A percentile compares a stretch with the other conserved stretches of the same genome.
These are phyloP conservation scores for Drosophila yooni DNA, from an alignment of 2,888 invertebrate genomes.

Conservation along the genomic window DNA sequence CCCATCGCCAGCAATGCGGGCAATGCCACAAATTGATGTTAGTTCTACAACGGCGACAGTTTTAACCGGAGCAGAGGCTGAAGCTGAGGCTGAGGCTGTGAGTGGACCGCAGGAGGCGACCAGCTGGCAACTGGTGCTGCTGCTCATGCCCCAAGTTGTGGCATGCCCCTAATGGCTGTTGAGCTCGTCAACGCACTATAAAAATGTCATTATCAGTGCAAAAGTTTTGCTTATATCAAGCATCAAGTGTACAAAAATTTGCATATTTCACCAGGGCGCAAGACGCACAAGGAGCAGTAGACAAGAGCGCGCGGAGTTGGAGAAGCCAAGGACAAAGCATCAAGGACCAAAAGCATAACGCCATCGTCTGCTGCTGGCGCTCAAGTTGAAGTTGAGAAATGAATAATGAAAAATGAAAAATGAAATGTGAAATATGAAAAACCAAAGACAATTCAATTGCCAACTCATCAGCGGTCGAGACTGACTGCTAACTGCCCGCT, in stretches of 20 bases:
- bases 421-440: constrained; percentile 42
- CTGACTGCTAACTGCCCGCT: constrained; percentile 50
- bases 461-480: constrained; percentile 49
- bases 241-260: constrained; percentile 58
- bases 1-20: constrained; percentile 51
- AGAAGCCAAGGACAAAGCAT: background rate
- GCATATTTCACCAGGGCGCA: constrained; percentile 62
- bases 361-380: constrained; percentile 55
- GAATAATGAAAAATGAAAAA: constrained; percentile 54
- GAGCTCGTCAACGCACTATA: constrained; percentile 78
- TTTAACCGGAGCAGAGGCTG: background rate
- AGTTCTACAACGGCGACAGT: constrained; percentile 52
- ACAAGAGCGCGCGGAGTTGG: background rate
- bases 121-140: constrained; percentile 15
- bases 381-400: constrained; percentile 69
- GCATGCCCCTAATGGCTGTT: constrained; percentile 53
- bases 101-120: background rate
- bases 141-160: constrained; percentile 40
- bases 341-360: constrained; percentile 22
- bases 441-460: constrained; percentile 69
- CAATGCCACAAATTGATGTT: constrained; percentile 61
- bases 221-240: constrained; percentile 74
- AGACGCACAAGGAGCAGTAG: constrained; percentile 26
- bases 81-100: background rate
- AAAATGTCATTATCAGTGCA: constrained; percentile 77